phyloP scores from a whole-genome alignment of 2,888 invertebrate genomes.

The Leptinotarsa tumamoca region DNA sequence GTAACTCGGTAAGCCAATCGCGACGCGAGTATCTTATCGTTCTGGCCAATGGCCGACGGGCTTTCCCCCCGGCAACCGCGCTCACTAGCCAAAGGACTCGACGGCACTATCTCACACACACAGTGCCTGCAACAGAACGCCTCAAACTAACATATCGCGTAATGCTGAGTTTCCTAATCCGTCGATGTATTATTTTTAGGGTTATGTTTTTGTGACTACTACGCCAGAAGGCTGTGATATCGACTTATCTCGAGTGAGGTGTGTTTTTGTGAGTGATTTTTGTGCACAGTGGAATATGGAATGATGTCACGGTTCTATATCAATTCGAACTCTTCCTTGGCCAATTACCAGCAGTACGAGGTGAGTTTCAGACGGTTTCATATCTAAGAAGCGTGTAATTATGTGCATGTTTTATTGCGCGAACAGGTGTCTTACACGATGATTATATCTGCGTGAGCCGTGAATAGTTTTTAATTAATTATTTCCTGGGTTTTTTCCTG shows the following conservation, averaged over 20 bases:
- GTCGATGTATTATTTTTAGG: slow-evolving; percentile 32
- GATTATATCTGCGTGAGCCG: background rate
- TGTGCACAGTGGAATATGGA: slow-evolving; percentile 57
- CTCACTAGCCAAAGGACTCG: slow-evolving; percentile 62
- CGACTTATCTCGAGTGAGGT: slow-evolving; percentile 39
- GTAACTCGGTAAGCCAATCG: slow-evolving; percentile 65
- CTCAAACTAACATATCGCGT: slow-evolving; percentile 55
- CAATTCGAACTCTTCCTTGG: slow-evolving; percentile 64
- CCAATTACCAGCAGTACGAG: slow-evolving; percentile 66
- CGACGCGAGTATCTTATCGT: slow-evolving; percentile 60
- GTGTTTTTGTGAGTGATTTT: slow-evolving; percentile 45
- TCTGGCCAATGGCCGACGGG: slow-evolving; percentile 66
- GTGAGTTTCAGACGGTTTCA: slow-evolving; percentile 57
- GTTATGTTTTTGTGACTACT: slow-evolving; percentile 14
- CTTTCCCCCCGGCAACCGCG: slow-evolving; percentile 63
- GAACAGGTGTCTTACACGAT: background rate
- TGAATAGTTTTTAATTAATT: slow-evolving; percentile 11
- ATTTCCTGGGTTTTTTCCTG: slow-evolving; percentile 18
- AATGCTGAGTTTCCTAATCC: slow-evolving; percentile 34
- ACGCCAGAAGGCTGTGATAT: slow-evolving; percentile 35
- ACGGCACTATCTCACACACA: slow-evolving; percentile 55
- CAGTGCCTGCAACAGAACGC: slow-evolving; percentile 62
- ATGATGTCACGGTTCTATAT: slow-evolving; percentile 66
- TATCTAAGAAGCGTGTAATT: slow-evolving; percentile 2
- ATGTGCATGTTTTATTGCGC: background rate